Conservation (phyloP, 1,140 invertebrate genomes). For the Psix sp. region DNA sequence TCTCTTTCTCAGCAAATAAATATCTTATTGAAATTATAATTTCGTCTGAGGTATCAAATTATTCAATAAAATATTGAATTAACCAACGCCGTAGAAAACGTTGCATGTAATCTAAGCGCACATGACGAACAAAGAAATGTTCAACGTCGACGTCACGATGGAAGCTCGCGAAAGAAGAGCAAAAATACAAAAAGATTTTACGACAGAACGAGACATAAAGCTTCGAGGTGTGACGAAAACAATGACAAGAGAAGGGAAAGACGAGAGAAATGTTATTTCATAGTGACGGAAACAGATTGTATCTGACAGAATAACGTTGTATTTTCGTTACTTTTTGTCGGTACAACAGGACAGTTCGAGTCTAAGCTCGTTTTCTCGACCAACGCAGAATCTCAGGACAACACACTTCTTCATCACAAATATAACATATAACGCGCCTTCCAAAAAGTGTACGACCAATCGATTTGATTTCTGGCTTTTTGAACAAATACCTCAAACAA, state of each 20-base stretch:
- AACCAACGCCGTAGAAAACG: too few relatives aligned
- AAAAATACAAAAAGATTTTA: conserved; percentile 33
- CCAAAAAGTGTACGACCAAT: too few relatives aligned
- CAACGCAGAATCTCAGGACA: conserved; percentile 47
- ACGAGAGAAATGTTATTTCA: conserved; percentile 58
- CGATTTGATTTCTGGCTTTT: conserved; percentile 56
- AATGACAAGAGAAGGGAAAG: conserved; percentile 1
- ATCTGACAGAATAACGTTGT: conserved; percentile 63
- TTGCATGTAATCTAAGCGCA: conserved; percentile 8
- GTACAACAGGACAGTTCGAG: conserved; percentile 18
- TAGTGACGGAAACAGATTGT: conserved; percentile 67
- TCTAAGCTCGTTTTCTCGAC: conserved; percentile 33
- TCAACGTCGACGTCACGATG: conserved; percentile 13
- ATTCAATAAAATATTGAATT: too few relatives aligned
- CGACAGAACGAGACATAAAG: conserved; percentile 44
- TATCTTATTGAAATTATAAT: too few relatives aligned
- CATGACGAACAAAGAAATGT: conserved; percentile 14
- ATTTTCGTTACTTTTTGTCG: conserved; percentile 51
- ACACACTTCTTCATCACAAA: conserved; percentile 37
- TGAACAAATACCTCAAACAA: conserved; percentile 39
- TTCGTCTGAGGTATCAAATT: too few relatives aligned
- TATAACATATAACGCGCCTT: too few relatives aligned
- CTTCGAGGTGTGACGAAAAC: conserved; percentile 30
- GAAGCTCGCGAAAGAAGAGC: conserved; percentile 18
- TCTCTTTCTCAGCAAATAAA: too few relatives aligned